A percentile compares a stretch with the other conserved stretches of the same genome.
Conservation (phyloP, 92 coral and sea anemone species). For the Siderastrea radians region DNA sequence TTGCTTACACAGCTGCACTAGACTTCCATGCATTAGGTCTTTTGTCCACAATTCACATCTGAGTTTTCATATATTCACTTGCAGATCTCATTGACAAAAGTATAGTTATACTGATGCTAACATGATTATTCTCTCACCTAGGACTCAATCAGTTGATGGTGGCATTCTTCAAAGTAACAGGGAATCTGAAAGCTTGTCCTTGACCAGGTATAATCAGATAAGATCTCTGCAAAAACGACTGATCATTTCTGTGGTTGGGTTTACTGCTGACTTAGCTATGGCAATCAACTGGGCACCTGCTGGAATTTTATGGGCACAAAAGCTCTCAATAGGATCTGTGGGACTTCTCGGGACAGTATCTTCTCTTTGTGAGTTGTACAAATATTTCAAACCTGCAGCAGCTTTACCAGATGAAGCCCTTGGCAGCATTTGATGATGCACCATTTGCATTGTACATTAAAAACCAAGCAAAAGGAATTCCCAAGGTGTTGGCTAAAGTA, state of each 20-base stretch:
- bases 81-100: too few relatives aligned
- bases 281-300: slow-evolving; percentile 87
- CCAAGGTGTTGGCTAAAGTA: too few relatives aligned
- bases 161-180: not conserved
- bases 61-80: too few relatives aligned
- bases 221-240: slow-evolving; percentile 28
- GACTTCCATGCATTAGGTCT: too few relatives aligned
- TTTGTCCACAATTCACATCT: too few relatives aligned
- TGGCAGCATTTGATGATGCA: slow-evolving; percentile 3
- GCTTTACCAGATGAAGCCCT: slow-evolving; percentile 21
- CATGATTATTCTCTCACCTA: not conserved
- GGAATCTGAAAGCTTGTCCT: not conserved
- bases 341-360: slow-evolving; percentile 87
- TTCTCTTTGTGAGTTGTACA: slow-evolving; percentile 72
- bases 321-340: slow-evolving; percentile 57
- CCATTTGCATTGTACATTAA: not conserved
- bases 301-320: slow-evolving; percentile 85
- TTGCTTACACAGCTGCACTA: too few relatives aligned
- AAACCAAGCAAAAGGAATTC: too few relatives aligned
- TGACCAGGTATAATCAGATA: slow-evolving; percentile 1
- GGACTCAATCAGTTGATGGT: slow-evolving; percentile 1
- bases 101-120: too few relatives aligned
- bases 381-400: slow-evolving; percentile 64
- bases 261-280: slow-evolving; percentile 73
- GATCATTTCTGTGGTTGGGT: slow-evolving; percentile 56